phyloP scores from a whole-genome alignment of 2,797 vertebrate species.

The Xiphorhynchus erythropygius region DNA sequence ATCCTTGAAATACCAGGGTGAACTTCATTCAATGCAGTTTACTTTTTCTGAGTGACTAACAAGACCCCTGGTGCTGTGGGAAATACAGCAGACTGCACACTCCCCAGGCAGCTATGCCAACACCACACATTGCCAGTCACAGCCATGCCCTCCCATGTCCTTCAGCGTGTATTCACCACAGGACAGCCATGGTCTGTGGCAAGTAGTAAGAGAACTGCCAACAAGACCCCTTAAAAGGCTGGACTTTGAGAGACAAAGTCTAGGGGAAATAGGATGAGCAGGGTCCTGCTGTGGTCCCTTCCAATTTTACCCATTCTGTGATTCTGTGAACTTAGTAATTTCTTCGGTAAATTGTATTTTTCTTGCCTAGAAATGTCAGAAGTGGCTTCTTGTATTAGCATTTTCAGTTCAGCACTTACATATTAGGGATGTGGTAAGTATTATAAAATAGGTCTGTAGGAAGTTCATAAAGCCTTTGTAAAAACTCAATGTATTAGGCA shows the following conservation, averaged over 20 bases:
- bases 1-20: not conserved
- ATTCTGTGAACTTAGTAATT: not conserved
- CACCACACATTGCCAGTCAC: fast-evolving
- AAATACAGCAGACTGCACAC: not conserved
- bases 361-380: not conserved
- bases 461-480: not conserved
- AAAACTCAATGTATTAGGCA: not conserved
- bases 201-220: not conserved
- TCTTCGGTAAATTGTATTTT: not conserved
- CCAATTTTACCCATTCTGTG: not conserved
- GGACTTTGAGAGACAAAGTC: not conserved
- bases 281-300: not conserved
- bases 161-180: not conserved
- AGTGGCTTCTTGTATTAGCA: not conserved
- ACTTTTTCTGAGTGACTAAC: not conserved
- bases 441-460: not conserved
- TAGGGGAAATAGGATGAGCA: not conserved
- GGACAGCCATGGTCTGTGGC: not conserved
- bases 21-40: not conserved
- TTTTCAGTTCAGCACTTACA: not conserved
- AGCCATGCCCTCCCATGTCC: not conserved
- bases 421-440: not conserved
- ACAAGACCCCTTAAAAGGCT: not conserved
- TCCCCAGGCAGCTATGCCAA: not conserved
- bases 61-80: not conserved